These are phyloP conservation scores for Sinonovacula constricta DNA, from an alignment of 1,140 invertebrate genomes.

Conservation along the genomic window DNA sequence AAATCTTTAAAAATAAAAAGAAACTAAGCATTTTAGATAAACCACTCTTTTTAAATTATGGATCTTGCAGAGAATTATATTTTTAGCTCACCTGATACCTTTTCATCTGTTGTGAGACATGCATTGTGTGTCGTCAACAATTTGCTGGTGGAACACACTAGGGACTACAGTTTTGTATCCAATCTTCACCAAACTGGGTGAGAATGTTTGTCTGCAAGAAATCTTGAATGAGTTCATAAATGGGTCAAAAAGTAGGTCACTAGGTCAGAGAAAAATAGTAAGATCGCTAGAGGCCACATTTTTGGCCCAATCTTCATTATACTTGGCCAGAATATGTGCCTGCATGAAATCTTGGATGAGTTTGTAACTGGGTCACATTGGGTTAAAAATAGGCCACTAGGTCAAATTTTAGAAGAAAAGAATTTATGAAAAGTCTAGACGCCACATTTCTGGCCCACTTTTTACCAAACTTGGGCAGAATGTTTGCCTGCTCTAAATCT, in stretches of 20 bases:
- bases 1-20: too few relatives aligned
- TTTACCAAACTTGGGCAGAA: background rate
- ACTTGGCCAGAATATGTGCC: background rate
- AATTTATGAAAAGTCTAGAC: background rate
- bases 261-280: background rate
- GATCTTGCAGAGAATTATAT: too few relatives aligned
- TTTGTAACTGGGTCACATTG: background rate
- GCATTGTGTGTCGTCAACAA: background rate
- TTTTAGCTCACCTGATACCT: too few relatives aligned
- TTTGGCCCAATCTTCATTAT: background rate
- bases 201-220: background rate
- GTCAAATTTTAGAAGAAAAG: too few relatives aligned
- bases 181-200: background rate
- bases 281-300: background rate
- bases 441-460: background rate
- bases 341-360: background rate
- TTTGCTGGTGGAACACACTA: background rate
- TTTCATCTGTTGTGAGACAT: background rate
- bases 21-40: too few relatives aligned
- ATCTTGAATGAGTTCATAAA: background rate
- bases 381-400: background rate
- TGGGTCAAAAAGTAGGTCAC: background rate
- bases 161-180: background rate
- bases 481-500: background rate
- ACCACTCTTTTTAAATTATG: too few relatives aligned